Evolutionary conservation across 2,113 vertebrate genomes (phyloP).

Genomic region (Etheostoma cragini): DNA sequence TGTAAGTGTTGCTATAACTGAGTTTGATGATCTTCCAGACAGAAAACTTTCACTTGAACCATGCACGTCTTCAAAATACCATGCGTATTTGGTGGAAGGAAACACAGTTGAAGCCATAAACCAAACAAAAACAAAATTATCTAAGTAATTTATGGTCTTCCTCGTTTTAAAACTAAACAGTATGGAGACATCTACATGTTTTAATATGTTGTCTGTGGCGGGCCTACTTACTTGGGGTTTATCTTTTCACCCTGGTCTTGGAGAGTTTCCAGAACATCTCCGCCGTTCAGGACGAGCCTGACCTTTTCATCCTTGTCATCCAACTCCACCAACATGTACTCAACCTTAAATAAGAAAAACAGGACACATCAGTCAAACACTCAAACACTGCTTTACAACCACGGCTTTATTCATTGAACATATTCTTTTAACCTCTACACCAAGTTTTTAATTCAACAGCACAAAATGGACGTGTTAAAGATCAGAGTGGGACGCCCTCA

Average conservation of each 20-base stretch:
- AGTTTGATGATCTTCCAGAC: neutral
- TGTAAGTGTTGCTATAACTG: neutral
- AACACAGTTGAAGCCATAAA: neutral
- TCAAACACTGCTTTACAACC: neutral
- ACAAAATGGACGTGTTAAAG: slow-evolving; percentile 32
- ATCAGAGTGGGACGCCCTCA: slow-evolving; percentile 45
- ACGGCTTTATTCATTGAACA: neutral
- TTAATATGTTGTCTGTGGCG: neutral
- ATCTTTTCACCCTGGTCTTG: slow-evolving; percentile 94
- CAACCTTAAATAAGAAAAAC: slow-evolving; percentile 85
- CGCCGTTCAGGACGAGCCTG: slow-evolving; percentile 86
- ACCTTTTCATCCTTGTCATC: slow-evolving; percentile 93
- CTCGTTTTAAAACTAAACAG: neutral
- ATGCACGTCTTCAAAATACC: neutral
- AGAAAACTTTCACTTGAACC: neutral
- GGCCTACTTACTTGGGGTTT: slow-evolving; percentile 93
- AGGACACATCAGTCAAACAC: neutral
- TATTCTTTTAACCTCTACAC: neutral
- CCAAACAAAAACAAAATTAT: neutral
- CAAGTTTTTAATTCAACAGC: neutral
- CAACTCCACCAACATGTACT: slow-evolving; percentile 96
- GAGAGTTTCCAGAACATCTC: slow-evolving; percentile 90
- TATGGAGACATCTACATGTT: neutral
- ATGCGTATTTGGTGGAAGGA: neutral
- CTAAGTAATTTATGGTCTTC: neutral